A percentile compares a stretch with the other conserved stretches of the same genome.
phyloP scores from a whole-genome alignment of 2,888 invertebrate species.

The Sycophila texana region DNA sequence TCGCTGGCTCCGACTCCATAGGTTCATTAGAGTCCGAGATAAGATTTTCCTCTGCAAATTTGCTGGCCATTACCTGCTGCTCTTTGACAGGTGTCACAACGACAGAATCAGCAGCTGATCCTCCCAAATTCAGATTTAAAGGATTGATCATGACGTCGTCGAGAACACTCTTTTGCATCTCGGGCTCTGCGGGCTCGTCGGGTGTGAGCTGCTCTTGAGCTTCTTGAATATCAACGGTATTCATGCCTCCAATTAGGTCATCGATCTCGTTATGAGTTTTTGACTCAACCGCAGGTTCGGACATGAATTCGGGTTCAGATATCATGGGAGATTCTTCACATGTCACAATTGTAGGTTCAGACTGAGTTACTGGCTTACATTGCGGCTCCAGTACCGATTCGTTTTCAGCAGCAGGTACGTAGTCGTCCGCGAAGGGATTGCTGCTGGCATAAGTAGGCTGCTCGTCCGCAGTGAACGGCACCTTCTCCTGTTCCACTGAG shows the following conservation, averaged over 20 bases:
- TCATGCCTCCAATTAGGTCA: constrained; percentile 15
- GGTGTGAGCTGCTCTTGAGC: neutral
- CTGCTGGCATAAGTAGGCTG: constrained; percentile 7
- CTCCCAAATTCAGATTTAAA: constrained; percentile 48
- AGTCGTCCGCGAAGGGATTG: neutral
- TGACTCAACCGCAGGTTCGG: constrained; percentile 14
- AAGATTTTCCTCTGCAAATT: constrained; percentile 51
- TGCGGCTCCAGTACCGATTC: neutral
- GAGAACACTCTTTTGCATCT: neutral
- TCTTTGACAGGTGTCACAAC: constrained; percentile 58
- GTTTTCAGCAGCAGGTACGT: neutral
- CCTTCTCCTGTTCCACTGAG: neutral
- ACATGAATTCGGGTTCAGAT: neutral
- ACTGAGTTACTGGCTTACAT: too few relatives aligned
- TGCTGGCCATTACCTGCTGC: constrained; percentile 50
- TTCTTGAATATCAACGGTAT: constrained; percentile 17
- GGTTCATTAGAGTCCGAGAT: constrained; percentile 24
- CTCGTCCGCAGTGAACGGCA: too few relatives aligned
- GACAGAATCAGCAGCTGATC: constrained; percentile 51
- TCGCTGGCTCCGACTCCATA: constrained; percentile 9
- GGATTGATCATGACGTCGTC: constrained; percentile 51
- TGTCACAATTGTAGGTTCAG: too few relatives aligned
- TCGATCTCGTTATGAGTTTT: neutral
- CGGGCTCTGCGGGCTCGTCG: constrained; percentile 32
- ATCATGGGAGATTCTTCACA: neutral